A percentile compares a stretch with the other conserved stretches of the same genome.
These are phyloP conservation scores for Trichacis sp. DNA, from an alignment of 2,888 invertebrate species.

Conservation along the genomic window DNA sequence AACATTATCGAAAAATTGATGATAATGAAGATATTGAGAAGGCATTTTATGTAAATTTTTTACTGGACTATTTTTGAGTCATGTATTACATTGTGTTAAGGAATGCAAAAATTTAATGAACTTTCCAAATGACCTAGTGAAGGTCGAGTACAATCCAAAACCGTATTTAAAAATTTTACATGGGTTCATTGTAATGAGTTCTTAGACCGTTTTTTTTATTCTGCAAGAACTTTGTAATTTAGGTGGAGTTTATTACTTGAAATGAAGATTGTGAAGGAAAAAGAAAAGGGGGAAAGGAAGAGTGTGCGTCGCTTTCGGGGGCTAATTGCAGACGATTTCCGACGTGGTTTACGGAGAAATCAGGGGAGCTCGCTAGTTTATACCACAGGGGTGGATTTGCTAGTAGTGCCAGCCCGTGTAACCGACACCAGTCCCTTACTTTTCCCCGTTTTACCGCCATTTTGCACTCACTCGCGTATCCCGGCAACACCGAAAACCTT, in stretches of 20 bases:
- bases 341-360: constrained; percentile 15
- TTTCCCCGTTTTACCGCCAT: constrained; percentile 55
- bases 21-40: too few species aligned
- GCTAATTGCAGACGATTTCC: constrained; percentile 3
- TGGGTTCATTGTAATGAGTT: too few species aligned
- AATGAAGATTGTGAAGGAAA: neutral
- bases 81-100: too few species aligned
- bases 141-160: too few species aligned
- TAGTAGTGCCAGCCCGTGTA: constrained; percentile 64
- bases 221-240: neutral
- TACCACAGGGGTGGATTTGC: constrained; percentile 55
- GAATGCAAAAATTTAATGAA: too few species aligned
- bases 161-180: too few species aligned
- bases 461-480: constrained; percentile 54
- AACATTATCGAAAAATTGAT: too few species aligned
- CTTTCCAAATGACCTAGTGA: too few species aligned
- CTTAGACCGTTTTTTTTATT: too few species aligned
- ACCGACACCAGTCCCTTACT: constrained; percentile 66
- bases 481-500: constrained; percentile 19
- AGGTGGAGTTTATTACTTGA: neutral
- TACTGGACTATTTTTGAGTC: too few species aligned
- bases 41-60: too few species aligned
- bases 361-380: constrained; percentile 44
- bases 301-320: too few species aligned
- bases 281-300: neutral